Conservation (phyloP, 2,113 vertebrate genomes). For the Sitta europaea region DNA sequence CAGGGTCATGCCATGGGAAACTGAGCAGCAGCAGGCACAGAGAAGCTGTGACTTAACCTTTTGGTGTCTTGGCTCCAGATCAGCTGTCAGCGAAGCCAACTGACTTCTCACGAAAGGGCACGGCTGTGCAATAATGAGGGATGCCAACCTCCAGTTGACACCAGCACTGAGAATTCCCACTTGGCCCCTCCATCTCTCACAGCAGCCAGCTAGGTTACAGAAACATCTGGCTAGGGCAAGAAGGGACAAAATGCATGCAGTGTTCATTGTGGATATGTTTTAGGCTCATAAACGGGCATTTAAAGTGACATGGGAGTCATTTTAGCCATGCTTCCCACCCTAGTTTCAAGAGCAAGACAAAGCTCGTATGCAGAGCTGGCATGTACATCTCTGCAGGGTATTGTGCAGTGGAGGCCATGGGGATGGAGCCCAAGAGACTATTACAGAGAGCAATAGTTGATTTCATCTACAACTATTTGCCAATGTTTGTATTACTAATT, state of each 20-base stretch:
- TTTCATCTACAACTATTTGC: neutral
- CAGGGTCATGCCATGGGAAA: neutral
- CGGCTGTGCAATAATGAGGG: fast-evolving
- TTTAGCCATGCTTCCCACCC: neutral
- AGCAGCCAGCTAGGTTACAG: neutral
- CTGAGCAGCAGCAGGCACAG: neutral
- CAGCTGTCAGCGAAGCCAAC: neutral
- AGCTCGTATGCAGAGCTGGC: neutral
- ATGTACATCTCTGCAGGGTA: neutral
- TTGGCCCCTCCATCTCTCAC: neutral
- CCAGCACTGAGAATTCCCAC: neutral
- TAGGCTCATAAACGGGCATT: constrained; percentile 14
- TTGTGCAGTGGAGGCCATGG: neutral
- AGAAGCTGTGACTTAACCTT: constrained; percentile 6
- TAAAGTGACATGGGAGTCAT: neutral
- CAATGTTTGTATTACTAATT: neutral
- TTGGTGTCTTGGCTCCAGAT: neutral
- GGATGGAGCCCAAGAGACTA: neutral
- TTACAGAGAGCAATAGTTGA: neutral
- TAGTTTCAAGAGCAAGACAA: neutral
- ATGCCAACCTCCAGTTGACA: neutral
- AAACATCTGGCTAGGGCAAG: neutral
- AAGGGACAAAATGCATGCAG: neutral
- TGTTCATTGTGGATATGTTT: neutral
- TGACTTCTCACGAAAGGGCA: neutral